These are phyloP conservation scores for Microctonus hyperodae DNA, from an alignment of 2,888 invertebrate species.

Conservation along the genomic window DNA sequence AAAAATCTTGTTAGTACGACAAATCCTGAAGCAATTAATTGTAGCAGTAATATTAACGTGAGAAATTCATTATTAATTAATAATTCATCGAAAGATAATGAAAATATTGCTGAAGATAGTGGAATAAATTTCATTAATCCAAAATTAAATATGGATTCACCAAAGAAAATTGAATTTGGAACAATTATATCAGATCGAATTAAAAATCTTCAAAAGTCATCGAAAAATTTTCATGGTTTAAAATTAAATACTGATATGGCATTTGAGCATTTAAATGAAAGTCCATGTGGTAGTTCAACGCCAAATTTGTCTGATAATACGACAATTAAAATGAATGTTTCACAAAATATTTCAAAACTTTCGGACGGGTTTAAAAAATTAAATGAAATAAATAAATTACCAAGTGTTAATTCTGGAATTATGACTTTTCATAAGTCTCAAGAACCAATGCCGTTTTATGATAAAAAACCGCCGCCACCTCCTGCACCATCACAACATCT, in stretches of 20 bases:
- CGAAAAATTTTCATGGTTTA: slow-evolving; percentile 54
- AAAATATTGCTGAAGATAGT: not conserved
- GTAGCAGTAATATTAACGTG: slow-evolving; percentile 61
- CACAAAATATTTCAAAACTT: not conserved
- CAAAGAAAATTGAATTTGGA: not conserved
- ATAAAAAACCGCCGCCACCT: slow-evolving; percentile 60
- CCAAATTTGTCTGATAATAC: slow-evolving; percentile 5
- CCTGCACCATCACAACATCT: slow-evolving; percentile 54
- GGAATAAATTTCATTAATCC: not conserved
- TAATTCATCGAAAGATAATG: slow-evolving; percentile 24
- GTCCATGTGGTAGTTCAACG: slow-evolving; percentile 44
- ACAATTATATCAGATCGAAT: not conserved
- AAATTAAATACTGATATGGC: slow-evolving; percentile 49
- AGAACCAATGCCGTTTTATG: slow-evolving; percentile 47
- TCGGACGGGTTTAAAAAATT: not conserved
- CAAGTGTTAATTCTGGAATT: not conserved
- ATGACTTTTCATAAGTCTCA: not conserved
- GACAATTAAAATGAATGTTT: slow-evolving; percentile 11
- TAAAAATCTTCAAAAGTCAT: slow-evolving; percentile 47
- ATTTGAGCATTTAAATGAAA: slow-evolving; percentile 52
- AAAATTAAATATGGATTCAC: not conserved
- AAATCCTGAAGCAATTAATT: slow-evolving; percentile 66
- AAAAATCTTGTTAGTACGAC: slow-evolving; percentile 72
- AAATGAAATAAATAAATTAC: not conserved
- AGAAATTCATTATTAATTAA: slow-evolving; percentile 46